phyloP scores from a whole-genome alignment of 2,888 invertebrate species.

The Cantharis rufa region DNA sequence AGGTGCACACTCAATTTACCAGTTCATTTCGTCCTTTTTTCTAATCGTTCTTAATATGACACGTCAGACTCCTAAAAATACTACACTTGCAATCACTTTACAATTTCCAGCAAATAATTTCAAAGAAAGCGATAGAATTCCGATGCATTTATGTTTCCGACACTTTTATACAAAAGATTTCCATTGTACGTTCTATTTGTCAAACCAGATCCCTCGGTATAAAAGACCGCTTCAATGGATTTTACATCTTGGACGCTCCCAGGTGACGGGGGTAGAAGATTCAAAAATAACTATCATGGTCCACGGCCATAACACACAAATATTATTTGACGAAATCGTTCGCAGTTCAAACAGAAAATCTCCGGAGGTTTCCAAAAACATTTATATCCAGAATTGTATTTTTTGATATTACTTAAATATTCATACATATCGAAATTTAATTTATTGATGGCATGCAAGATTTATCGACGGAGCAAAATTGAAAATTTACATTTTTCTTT shows the following conservation, averaged over 20 bases:
- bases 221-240: slow-evolving; percentile 41
- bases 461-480: background rate
- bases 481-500: background rate
- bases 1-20: background rate
- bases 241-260: slow-evolving; percentile 35
- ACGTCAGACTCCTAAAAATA: slow-evolving; percentile 5
- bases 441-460: background rate
- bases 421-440: background rate
- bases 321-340: background rate
- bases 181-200: slow-evolving; percentile 49
- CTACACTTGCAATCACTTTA: slow-evolving; percentile 20
- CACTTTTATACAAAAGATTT: slow-evolving; percentile 45
- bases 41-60: background rate
- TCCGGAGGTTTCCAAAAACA: background rate
- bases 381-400: background rate
- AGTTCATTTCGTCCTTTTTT: background rate
- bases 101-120: slow-evolving; percentile 41
- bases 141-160: slow-evolving; percentile 41
- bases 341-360: background rate
- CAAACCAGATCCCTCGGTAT: slow-evolving; percentile 39
- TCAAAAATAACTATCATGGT: slow-evolving; percentile 35
- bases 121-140: slow-evolving; percentile 41
- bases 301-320: background rate
- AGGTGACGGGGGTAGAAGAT: slow-evolving; percentile 42
- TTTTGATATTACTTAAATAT: background rate